Conservation (phyloP, 2,113 vertebrate genomes). For the Beaufortia kweichowensis region DNA sequence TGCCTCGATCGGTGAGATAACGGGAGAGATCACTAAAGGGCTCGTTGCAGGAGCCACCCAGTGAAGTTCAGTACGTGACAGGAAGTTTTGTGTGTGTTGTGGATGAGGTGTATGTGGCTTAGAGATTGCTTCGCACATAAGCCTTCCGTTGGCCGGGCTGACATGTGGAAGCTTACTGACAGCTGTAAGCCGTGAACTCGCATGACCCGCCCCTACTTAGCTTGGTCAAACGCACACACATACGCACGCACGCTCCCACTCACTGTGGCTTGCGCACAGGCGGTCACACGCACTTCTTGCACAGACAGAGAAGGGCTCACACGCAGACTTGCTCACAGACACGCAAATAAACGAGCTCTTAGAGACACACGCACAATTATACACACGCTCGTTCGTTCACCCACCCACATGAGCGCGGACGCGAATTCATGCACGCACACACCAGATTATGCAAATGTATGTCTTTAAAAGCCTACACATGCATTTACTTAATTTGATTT, state of each 20-base stretch:
- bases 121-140: slow-evolving; percentile 12
- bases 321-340: slow-evolving; percentile 66
- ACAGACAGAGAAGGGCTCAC: slow-evolving; percentile 63
- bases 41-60: background rate
- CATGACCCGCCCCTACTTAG: slow-evolving; percentile 69
- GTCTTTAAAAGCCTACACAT: slow-evolving; percentile 58
- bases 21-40: background rate
- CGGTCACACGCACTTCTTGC: slow-evolving; percentile 61
- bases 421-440: slow-evolving; percentile 55
- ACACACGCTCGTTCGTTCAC: slow-evolving; percentile 47
- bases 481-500: slow-evolving; percentile 42
- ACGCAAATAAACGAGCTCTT: slow-evolving; percentile 41
- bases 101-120: background rate
- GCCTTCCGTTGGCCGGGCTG: slow-evolving; percentile 52
- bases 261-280: slow-evolving; percentile 59
- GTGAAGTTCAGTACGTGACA: background rate
- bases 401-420: slow-evolving; percentile 46
- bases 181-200: slow-evolving; percentile 68
- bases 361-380: slow-evolving; percentile 16
- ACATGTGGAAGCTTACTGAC: slow-evolving; percentile 61
- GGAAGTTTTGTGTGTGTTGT: slow-evolving; percentile 31
- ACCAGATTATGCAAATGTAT: slow-evolving; percentile 41
- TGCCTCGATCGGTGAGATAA: background rate
- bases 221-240: slow-evolving; percentile 68
- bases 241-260: slow-evolving; percentile 50